Evolutionary conservation across 1,140 invertebrate species (phyloP), one percentile per base, ranked within the genome.

Genomic region (Schlechtendalia chinensis): DNA sequence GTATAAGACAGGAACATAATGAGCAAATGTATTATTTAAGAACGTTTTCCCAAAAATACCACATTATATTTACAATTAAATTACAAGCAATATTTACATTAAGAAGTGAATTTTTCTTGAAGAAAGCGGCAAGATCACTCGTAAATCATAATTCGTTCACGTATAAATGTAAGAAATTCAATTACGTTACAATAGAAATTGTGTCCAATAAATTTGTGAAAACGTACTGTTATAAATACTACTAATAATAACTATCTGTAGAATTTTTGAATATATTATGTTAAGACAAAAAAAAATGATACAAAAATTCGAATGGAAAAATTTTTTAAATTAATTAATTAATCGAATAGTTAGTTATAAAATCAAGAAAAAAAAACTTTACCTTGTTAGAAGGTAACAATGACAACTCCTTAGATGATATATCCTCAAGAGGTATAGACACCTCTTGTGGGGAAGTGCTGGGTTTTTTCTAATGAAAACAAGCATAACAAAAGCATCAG

Each of bases 401-500:
- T 59, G 75, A 79, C 75, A 79, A 63, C 75, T 79, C 75, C 75
- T 79, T 79, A 79, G 75, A 54, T 79, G 75, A 79, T 47, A 79
- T 59, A 59, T 50, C 39, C n/a, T 32, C 75, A 63, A 63, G 75
- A 74, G 54, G 59, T 81, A 67, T 53, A 81, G 56, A 81, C 22
- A 63, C 58, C 63, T 81, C 58, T 53, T 79, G 81, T n/a, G 61
- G 71, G 61, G 11, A 39, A 39, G 45, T 77, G 10, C 58, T 79
- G 59, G 71, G 67, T 53, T 53, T 81, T 77, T 77, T 77, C 72
- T 63, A 54, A 65, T 77, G 50, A 81, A 81, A 81, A 81, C 72
- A 79, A 77, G 81, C 81, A 79, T 79, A 77, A 81, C 59, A 79
- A 77, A 77, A 63, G 72, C 69, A 74, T 72, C 65, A 81, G 69